Evolutionary conservation across 2,113 vertebrate genomes (phyloP).

Genomic region (Silurus meridionalis): DNA sequence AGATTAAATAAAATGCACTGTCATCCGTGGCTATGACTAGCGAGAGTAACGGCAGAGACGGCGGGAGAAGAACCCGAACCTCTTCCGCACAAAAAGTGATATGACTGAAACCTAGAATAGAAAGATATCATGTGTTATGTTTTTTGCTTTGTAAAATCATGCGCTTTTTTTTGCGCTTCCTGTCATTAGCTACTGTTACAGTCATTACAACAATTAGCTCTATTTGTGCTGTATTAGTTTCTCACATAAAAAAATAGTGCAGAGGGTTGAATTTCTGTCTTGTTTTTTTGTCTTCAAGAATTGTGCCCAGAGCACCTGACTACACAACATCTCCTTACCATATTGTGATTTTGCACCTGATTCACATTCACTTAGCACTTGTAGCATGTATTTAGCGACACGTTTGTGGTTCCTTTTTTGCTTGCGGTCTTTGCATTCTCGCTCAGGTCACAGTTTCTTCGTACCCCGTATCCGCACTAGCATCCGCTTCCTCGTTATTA

Average conservation of each 20-base stretch:
- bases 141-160: background rate
- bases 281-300: background rate
- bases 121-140: background rate
- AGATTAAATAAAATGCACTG: slow-evolving; percentile 35
- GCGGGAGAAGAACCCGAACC: background rate
- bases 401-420: no score
- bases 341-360: no score
- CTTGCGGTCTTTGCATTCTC: no score
- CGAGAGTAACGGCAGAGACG: background rate
- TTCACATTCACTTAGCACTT: no score
- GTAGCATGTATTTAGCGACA: no score
- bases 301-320: no score
- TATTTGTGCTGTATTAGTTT: background rate
- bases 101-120: background rate
- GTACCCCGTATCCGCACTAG: no score
- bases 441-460: no score
- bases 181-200: background rate
- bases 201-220: background rate
- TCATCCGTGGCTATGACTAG: slow-evolving; percentile 1
- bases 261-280: background rate
- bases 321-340: no score
- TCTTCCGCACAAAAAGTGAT: background rate
- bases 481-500: no score
- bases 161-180: no score
- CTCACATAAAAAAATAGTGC: background rate